phyloP scores from a whole-genome alignment of 92 coral and sea anemone genomes.

The Virgularia gustaviana region DNA sequence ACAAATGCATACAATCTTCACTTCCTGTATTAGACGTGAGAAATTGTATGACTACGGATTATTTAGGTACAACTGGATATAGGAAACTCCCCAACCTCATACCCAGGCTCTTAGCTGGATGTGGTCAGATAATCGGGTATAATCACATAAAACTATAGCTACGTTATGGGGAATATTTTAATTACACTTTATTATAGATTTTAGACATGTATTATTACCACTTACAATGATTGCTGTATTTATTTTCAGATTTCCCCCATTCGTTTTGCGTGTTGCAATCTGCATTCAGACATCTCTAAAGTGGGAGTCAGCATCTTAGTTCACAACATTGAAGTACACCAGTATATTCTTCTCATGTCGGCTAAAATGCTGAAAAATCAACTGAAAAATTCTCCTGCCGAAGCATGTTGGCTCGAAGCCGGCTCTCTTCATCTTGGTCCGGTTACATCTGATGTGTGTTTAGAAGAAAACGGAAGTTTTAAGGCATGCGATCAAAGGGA shows the following conservation, averaged over 20 bases:
- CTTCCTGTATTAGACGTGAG: too few relatives aligned
- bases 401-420: constrained; percentile 85
- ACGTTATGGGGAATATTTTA: too few relatives aligned
- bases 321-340: constrained; percentile 77
- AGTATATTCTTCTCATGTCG: constrained; percentile 72
- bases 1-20: too few relatives aligned
- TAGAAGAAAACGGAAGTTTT: constrained; percentile 47
- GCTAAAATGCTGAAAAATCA: constrained; percentile 69
- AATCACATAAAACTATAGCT: too few relatives aligned
- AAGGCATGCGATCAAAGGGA: constrained; percentile 62
- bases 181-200: too few relatives aligned
- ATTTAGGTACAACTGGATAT: too few relatives aligned
- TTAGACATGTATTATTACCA: too few relatives aligned
- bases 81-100: too few relatives aligned
- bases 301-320: constrained; percentile 74
- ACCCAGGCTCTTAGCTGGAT: too few relatives aligned
- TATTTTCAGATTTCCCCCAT: constrained; percentile 66
- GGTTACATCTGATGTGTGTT: constrained; percentile 71
- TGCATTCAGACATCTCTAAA: constrained; percentile 69
- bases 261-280: constrained; percentile 84
- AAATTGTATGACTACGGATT: too few relatives aligned
- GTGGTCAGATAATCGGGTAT: too few relatives aligned
- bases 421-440: constrained; percentile 82
- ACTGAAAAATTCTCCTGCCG: constrained; percentile 65
- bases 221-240: too few relatives aligned